These are phyloP conservation scores for Bubo scandiacus DNA, from an alignment of 2,113 vertebrate genomes.

Conservation along the genomic window DNA sequence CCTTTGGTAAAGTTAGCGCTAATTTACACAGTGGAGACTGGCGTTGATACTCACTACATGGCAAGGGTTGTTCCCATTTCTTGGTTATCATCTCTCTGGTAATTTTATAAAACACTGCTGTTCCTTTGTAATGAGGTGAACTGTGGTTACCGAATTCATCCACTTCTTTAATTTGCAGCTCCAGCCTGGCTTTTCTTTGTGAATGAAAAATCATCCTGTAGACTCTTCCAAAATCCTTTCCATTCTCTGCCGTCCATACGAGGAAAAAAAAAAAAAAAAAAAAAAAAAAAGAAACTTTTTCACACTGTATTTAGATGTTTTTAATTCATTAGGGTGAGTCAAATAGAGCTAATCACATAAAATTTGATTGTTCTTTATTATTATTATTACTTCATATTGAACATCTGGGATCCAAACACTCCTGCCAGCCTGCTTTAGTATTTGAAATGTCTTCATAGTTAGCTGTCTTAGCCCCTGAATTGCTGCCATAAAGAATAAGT, in stretches of 20 bases:
- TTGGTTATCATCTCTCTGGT: constrained; percentile 69
- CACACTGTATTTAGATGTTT: neutral
- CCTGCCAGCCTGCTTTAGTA: neutral
- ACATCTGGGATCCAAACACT: neutral
- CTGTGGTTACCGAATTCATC: constrained; percentile 88
- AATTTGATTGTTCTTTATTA: neutral
- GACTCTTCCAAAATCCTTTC: constrained; percentile 61
- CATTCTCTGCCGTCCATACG: constrained; percentile 52
- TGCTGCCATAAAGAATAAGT: neutral
- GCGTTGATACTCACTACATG: constrained; percentile 16
- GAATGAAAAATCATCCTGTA: constrained; percentile 82
- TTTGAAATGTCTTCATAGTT: neutral
- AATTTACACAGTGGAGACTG: constrained; percentile 82
- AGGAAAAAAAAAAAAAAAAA: neutral
- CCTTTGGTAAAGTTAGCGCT: constrained; percentile 84
- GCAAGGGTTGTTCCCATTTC: constrained; percentile 40
- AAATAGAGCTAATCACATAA: neutral
- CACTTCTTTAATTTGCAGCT: constrained; percentile 79
- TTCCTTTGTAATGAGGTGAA: constrained; percentile 87
- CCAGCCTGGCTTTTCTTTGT: constrained; percentile 78
- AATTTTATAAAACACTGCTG: constrained; percentile 77
- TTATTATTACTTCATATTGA: neutral
- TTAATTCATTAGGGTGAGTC: neutral
- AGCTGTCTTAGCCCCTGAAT: neutral
- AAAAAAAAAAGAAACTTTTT: neutral